Percentiles rank a stretch among this genome's conserved stretches.
Evolutionary conservation across 1,140 invertebrate species (phyloP).

Genomic region (Pseudobourletiella spinata): DNA sequence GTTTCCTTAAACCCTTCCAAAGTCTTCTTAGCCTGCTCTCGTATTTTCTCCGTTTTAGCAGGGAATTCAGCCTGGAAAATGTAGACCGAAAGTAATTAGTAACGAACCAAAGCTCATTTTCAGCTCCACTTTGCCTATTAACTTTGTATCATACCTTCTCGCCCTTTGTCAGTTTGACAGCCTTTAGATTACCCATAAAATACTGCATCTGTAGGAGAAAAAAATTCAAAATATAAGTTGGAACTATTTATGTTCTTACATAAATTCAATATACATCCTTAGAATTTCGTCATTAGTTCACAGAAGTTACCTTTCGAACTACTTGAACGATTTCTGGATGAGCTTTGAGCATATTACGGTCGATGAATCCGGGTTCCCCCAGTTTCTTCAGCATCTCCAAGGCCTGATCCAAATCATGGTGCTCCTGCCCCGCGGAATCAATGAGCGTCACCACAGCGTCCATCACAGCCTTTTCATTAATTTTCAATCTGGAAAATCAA

Average conservation of each 20-base stretch:
- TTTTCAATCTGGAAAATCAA: not conserved
- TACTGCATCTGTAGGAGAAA: slow-evolving; percentile 52
- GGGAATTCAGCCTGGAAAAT: slow-evolving; percentile 11
- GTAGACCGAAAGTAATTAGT: not conserved
- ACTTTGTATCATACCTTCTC: too few relatives aligned
- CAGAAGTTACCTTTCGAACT: slow-evolving; percentile 42
- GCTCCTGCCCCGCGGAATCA: not conserved
- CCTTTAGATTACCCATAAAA: slow-evolving; percentile 62
- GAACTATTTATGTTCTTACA: too few relatives aligned
- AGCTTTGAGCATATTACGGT: slow-evolving; percentile 61
- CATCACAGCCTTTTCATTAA: slow-evolving; percentile 28
- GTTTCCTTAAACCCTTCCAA: slow-evolving; percentile 22
- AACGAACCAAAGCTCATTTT: not conserved
- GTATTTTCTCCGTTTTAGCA: slow-evolving; percentile 20
- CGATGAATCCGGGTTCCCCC: slow-evolving; percentile 38
- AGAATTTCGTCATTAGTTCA: not conserved
- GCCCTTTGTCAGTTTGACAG: slow-evolving; percentile 56
- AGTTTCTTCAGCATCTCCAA: slow-evolving; percentile 52
- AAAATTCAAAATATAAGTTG: too few relatives aligned
- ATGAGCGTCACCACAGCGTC: not conserved
- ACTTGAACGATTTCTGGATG: slow-evolving; percentile 71
- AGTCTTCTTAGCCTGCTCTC: slow-evolving; percentile 17
- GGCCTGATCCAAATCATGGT: slow-evolving; percentile 45
- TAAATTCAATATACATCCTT: slow-evolving; percentile 23
- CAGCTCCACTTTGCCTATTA: slow-evolving; percentile 39